phyloP scores from a whole-genome alignment of 2,113 vertebrate species.

The Dromiciops gliroides region DNA sequence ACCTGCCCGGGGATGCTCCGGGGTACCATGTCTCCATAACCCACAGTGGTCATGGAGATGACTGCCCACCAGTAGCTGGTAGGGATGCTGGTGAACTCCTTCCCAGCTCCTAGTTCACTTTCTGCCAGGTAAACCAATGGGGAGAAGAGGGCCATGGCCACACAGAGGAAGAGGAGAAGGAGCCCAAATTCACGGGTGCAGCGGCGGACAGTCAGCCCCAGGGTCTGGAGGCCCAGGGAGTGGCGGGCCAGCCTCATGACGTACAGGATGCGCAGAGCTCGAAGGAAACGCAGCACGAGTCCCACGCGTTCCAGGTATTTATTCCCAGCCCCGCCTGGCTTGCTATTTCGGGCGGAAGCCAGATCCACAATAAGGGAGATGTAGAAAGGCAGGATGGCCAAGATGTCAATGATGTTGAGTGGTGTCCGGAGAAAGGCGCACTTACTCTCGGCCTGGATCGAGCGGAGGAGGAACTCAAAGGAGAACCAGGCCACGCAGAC shows the following conservation, averaged over 20 bases:
- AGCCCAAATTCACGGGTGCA: slow-evolving; percentile 95
- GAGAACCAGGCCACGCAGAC: slow-evolving; percentile 98
- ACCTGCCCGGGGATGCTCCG: slow-evolving; percentile 96
- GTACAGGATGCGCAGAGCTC: slow-evolving; percentile 95
- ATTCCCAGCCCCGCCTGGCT: slow-evolving; percentile 82
- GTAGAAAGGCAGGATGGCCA: slow-evolving; percentile 97
- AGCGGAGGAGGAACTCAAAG: slow-evolving; percentile 94
- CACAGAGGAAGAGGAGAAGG: slow-evolving; percentile 94
- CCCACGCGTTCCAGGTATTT: slow-evolving; percentile 96
- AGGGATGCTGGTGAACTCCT: slow-evolving; percentile 97
- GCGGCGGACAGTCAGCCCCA: slow-evolving; percentile 93
- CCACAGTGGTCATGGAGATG: slow-evolving; percentile 99
- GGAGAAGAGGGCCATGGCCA: slow-evolving; percentile 96
- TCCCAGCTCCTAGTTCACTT: slow-evolving; percentile 95
- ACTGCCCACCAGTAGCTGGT: slow-evolving; percentile 98
- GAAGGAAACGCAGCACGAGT: slow-evolving; percentile 91
- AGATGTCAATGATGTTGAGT: slow-evolving; percentile 93
- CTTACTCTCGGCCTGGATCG: slow-evolving; percentile 95
- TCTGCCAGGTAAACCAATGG: slow-evolving; percentile 95
- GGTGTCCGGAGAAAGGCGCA: slow-evolving; percentile 94
- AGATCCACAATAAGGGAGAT: slow-evolving; percentile 92
- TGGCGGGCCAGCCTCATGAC: slow-evolving; percentile 96
- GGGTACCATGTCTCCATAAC: slow-evolving; percentile 98
- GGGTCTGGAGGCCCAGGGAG: slow-evolving; percentile 94
- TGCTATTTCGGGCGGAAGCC: slow-evolving; percentile 83